Evolutionary conservation across 2,888 invertebrate species (phyloP).

Genomic region (Nowickia ferox): DNA sequence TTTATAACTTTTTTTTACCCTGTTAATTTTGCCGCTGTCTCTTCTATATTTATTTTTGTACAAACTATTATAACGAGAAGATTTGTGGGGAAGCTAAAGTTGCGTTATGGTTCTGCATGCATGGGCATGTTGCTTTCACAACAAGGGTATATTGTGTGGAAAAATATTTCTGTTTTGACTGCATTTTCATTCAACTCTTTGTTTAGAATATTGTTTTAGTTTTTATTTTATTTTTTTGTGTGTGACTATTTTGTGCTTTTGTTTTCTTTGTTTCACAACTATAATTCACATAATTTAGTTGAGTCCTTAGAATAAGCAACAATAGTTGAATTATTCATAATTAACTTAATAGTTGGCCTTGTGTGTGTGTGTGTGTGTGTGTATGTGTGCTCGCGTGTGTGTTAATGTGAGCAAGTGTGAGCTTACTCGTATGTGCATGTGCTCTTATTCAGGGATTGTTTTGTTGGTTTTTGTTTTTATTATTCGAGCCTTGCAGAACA

Average conservation of each 20-base stretch:
- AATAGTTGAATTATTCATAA: slow-evolving; percentile 44
- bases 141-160: slow-evolving; percentile 50
- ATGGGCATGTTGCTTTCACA: neutral
- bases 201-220: neutral
- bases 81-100: no score
- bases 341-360: slow-evolving; percentile 36
- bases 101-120: no score
- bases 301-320: slow-evolving; percentile 32
- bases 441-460: slow-evolving; percentile 7
- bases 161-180: slow-evolving; percentile 25
- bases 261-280: slow-evolving; percentile 12
- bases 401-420: no score
- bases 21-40: no score
- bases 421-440: neutral
- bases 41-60: no score
- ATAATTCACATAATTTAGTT: slow-evolving; percentile 24
- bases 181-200: slow-evolving; percentile 16
- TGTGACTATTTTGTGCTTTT: neutral
- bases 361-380: neutral
- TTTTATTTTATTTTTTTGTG: slow-evolving; percentile 20
- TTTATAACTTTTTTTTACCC: no score
- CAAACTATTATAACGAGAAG: no score
- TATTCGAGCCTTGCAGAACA: no score
- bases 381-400: no score
- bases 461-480: neutral